These are phyloP conservation scores for Polyommatus icarus DNA, from an alignment of 2,888 invertebrate species.

Conservation along the genomic window DNA sequence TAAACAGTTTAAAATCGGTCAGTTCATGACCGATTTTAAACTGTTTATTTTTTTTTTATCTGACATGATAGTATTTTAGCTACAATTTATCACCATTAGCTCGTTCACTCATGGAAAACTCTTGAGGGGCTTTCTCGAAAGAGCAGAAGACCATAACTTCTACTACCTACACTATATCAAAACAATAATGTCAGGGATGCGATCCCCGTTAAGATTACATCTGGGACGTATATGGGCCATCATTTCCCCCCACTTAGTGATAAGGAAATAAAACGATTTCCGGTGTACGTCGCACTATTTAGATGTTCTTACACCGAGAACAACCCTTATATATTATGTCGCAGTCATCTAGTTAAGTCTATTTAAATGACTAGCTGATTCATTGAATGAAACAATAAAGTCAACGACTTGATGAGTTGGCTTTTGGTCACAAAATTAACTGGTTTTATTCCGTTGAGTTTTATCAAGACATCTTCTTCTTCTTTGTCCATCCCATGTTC, in stretches of 20 bases:
- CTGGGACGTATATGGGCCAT: conserved; percentile 17
- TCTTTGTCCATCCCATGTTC: too few relatives aligned
- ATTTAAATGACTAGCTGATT: too few relatives aligned
- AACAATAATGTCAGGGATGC: conserved; percentile 7
- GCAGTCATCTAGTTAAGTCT: too few relatives aligned
- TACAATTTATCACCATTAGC: background rate
- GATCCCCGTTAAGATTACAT: conserved; percentile 11
- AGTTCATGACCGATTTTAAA: too few relatives aligned
- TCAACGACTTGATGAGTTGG: too few relatives aligned
- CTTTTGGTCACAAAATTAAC: too few relatives aligned
- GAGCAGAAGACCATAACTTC: background rate
- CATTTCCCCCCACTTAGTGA: conserved; percentile 16
- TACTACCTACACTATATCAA: background rate
- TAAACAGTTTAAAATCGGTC: too few relatives aligned
- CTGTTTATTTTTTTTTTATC: too few relatives aligned
- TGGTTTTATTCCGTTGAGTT: too few relatives aligned
- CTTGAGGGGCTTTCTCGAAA: background rate
- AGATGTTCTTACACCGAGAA: background rate
- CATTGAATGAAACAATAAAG: too few relatives aligned
- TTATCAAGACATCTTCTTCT: too few relatives aligned
- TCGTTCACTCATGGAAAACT: background rate
- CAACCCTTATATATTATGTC: background rate
- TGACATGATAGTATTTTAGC: too few relatives aligned
- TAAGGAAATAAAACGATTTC: conserved; percentile 14
- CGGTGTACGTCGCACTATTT: background rate